These are phyloP conservation scores for Amphiprion clarkii DNA, from an alignment of 2,797 vertebrate genomes.

Conservation along the genomic window DNA sequence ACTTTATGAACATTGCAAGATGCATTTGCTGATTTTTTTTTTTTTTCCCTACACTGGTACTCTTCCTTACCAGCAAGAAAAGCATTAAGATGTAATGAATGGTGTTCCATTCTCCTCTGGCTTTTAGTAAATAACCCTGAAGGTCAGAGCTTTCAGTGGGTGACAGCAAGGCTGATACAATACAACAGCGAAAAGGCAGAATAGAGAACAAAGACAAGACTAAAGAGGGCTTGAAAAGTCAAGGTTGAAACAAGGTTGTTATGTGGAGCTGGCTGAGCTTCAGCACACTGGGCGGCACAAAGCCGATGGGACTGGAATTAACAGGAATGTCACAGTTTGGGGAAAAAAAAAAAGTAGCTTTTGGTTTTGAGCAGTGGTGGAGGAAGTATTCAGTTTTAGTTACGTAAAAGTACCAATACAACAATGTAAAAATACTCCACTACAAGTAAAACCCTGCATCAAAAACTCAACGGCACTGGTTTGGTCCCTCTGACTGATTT, in stretches of 20 bases:
- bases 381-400: too few species aligned
- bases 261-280: constrained; percentile 9
- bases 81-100: constrained; percentile 8
- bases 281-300: neutral
- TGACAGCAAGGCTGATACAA: constrained; percentile 36
- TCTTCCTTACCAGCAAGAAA: neutral
- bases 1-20: neutral
- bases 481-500: too few species aligned
- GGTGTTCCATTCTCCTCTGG: neutral
- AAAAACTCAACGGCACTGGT: too few species aligned
- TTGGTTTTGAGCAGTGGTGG: neutral
- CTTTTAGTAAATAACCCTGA: constrained; percentile 27
- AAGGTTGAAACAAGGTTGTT: constrained; percentile 49
- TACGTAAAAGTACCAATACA: too few species aligned
- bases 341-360: too few species aligned
- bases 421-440: too few species aligned
- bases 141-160: constrained; percentile 57
- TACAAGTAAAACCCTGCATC: too few species aligned
- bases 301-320: neutral
- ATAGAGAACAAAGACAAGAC: constrained; percentile 30
- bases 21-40: neutral
- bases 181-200: constrained; percentile 19
- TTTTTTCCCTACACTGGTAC: neutral
- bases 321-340: neutral
- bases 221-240: constrained; percentile 34